Conservation (phyloP, 2,113 vertebrate species). For the Cairina moschata region DNA sequence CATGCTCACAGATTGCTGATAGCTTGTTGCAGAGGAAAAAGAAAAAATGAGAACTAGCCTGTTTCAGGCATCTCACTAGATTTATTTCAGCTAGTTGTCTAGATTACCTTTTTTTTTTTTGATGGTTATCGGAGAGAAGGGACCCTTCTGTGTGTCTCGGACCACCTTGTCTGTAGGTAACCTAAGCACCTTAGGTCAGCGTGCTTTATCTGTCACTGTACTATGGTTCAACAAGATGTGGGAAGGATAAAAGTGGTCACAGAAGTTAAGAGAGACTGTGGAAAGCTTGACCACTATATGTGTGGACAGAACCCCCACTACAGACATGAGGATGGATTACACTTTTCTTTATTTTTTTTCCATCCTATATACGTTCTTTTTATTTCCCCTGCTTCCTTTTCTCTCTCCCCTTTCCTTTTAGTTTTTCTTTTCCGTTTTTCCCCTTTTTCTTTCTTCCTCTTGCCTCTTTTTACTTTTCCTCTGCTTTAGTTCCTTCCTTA, state of each 20-base stretch:
- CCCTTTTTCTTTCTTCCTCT: not conserved
- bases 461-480: not conserved
- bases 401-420: not conserved
- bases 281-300: accelerated
- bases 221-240: not conserved
- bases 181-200: not conserved
- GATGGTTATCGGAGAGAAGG: not conserved
- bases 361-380: not conserved
- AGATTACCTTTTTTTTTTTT: not conserved
- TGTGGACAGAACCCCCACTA: not conserved
- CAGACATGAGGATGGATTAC: too few species aligned
- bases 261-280: not conserved
- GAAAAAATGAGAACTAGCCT: not conserved
- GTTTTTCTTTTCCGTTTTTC: not conserved
- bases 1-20: not conserved
- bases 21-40: not conserved
- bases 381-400: not conserved
- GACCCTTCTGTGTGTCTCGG: not conserved
- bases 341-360: not conserved
- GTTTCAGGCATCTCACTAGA: not conserved
- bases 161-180: too few species aligned
- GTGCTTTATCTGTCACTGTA: not conserved
- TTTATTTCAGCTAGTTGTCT: not conserved
- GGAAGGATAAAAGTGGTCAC: not conserved
- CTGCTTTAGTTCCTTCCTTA: not conserved